These are phyloP conservation scores for Drosophila neocordata DNA, from an alignment of 1,140 invertebrate genomes.

Conservation along the genomic window DNA sequence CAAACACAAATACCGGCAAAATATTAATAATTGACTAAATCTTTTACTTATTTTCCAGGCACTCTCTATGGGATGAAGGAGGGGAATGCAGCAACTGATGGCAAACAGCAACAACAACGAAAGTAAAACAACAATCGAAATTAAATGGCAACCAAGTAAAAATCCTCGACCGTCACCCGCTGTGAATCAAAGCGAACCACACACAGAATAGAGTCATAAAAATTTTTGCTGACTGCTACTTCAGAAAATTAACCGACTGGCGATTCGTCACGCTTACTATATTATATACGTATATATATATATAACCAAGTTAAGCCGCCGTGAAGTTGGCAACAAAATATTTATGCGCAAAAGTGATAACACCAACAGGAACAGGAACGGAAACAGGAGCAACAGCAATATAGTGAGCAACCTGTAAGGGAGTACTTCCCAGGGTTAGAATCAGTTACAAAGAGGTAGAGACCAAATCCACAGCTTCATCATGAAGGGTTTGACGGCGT, in stretches of 20 bases:
- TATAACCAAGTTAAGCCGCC: slow-evolving; percentile 59
- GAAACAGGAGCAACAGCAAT: slow-evolving; percentile 24
- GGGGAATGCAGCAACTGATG: slow-evolving; percentile 38
- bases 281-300: not conserved
- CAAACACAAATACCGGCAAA: slow-evolving; percentile 58
- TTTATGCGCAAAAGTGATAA: slow-evolving; percentile 80
- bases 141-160: slow-evolving; percentile 59
- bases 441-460: slow-evolving; percentile 21
- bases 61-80: slow-evolving; percentile 45
- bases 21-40: slow-evolving; percentile 62
- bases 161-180: slow-evolving; percentile 15
- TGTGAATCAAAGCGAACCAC: slow-evolving; percentile 47
- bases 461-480: slow-evolving; percentile 46
- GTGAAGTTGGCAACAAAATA: slow-evolving; percentile 70
- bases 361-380: slow-evolving; percentile 27
- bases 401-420: slow-evolving; percentile 22
- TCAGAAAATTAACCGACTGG: slow-evolving; percentile 62
- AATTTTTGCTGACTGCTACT: slow-evolving; percentile 50
- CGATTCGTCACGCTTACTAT: slow-evolving; percentile 64
- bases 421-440: not conserved
- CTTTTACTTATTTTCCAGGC: slow-evolving; percentile 46
- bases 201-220: slow-evolving; percentile 68
- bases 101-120: slow-evolving; percentile 20
- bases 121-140: slow-evolving; percentile 26
- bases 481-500: slow-evolving; percentile 81